Conservation (phyloP, 2,888 invertebrate species). For the Dysmachus trigonus region DNA sequence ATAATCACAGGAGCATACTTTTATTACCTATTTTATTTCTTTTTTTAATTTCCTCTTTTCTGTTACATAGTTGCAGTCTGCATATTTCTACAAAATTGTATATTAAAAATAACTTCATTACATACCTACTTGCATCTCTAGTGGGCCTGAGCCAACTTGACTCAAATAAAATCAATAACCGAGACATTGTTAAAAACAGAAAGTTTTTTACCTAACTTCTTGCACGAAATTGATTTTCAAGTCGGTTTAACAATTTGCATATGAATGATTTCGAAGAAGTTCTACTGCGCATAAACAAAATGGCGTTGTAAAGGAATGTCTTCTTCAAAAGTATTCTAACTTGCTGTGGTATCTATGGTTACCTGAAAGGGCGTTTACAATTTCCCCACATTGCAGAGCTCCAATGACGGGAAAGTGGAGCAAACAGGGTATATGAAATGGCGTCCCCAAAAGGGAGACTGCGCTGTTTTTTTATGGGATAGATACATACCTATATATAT, state of each 20-base stretch:
- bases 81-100: neutral
- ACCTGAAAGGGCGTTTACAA: neutral
- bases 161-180: neutral
- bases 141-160: neutral
- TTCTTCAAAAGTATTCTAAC: neutral
- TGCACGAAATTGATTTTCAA: neutral
- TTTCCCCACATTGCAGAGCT: neutral
- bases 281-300: conserved; percentile 1
- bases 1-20: too few species aligned
- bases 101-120: too few species aligned
- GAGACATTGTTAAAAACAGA: neutral
- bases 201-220: neutral
- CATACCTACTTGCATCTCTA: neutral
- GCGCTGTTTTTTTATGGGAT: neutral
- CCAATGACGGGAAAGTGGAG: neutral
- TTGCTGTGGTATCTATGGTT: neutral
- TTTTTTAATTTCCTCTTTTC: too few species aligned
- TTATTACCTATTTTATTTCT: too few species aligned
- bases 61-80: too few species aligned
- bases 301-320: neutral
- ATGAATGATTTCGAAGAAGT: neutral
- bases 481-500: neutral
- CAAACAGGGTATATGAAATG: neutral
- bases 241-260: neutral
- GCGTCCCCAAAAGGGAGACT: neutral